phyloP scores from a whole-genome alignment of 2,113 vertebrate species.

The Prunella himalayana region DNA sequence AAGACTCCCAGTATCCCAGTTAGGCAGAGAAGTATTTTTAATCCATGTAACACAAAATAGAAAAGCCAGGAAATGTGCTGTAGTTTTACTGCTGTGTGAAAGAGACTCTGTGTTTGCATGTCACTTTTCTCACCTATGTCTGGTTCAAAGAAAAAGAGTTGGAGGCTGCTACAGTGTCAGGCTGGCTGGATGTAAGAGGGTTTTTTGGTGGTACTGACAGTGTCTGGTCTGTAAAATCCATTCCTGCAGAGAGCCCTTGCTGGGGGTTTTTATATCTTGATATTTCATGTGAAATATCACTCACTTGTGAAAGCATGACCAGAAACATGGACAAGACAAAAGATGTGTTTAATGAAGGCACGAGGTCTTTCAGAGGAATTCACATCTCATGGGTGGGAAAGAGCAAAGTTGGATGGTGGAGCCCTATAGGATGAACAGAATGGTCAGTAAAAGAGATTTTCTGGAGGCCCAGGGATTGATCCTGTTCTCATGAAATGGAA shows the following conservation, averaged over 20 bases:
- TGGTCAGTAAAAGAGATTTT: not conserved
- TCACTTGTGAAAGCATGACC: not conserved
- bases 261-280: not conserved
- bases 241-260: not conserved
- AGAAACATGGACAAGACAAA: not conserved
- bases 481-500: not conserved
- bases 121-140: constrained; percentile 3
- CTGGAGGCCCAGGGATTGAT: not conserved
- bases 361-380: not conserved
- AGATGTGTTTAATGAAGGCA: not conserved
- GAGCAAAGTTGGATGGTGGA: not conserved
- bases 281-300: not conserved
- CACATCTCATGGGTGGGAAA: not conserved
- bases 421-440: not conserved
- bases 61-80: not conserved
- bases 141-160: not conserved
- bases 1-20: not conserved
- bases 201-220: not conserved
- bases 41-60: accelerated
- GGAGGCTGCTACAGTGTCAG: not conserved
- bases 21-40: not conserved
- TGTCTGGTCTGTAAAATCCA: not conserved
- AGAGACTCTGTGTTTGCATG: not conserved
- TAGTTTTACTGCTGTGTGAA: not conserved
- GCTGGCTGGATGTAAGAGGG: not conserved